These are phyloP conservation scores for Atrichornis clamosus DNA, from an alignment of 2,113 vertebrate genomes.

Conservation along the genomic window DNA sequence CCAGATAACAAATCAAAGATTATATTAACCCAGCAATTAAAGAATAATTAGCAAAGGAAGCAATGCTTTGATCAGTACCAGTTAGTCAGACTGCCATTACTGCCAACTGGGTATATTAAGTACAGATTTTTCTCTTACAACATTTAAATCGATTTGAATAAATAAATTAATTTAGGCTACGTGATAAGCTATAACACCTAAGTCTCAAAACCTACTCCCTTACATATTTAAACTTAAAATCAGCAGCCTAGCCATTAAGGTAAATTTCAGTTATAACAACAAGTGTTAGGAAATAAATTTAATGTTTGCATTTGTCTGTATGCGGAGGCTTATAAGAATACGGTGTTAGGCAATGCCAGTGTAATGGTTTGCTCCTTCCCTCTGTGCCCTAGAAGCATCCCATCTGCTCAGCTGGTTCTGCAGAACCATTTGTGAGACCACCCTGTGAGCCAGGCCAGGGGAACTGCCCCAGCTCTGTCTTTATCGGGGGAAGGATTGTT, in stretches of 20 bases:
- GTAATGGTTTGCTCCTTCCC: neutral
- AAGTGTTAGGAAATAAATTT: slow-evolving; percentile 5
- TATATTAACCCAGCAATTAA: neutral
- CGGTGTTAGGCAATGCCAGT: neutral
- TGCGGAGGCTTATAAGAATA: neutral
- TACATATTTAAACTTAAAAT: neutral
- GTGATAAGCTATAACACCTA: neutral
- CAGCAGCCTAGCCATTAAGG: neutral
- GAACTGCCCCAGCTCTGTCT: neutral
- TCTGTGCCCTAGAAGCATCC: neutral
- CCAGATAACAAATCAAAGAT: neutral
- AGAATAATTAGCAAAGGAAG: neutral
- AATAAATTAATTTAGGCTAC: neutral
- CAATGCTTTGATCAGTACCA: neutral
- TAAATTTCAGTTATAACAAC: neutral
- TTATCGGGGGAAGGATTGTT: neutral
- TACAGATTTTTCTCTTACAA: neutral
- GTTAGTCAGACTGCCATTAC: neutral
- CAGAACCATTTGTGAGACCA: neutral
- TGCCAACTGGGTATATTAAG: neutral
- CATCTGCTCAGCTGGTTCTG: neutral
- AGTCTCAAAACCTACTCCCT: neutral
- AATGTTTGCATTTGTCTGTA: neutral
- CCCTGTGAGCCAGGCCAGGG: neutral
- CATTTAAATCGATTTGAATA: neutral